These are phyloP conservation scores for Protonibea diacanthus DNA, from an alignment of 2,797 vertebrate genomes.

Conservation along the genomic window DNA sequence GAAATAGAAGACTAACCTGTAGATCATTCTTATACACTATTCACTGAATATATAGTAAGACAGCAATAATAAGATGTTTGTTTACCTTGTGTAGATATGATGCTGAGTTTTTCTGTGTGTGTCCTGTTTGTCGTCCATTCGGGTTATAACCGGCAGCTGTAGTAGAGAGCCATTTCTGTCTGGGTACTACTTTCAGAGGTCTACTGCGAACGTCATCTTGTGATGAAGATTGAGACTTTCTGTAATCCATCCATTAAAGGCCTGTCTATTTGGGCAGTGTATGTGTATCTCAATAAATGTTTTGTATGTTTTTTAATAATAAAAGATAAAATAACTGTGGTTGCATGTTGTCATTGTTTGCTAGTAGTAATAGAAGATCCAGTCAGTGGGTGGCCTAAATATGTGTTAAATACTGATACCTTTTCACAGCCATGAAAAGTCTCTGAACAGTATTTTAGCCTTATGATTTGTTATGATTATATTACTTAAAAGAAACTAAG, in stretches of 20 bases:
- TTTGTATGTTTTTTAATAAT: constrained; percentile 57
- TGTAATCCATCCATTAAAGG: constrained; percentile 24
- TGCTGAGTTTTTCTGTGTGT: constrained; percentile 39
- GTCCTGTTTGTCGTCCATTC: constrained; percentile 34
- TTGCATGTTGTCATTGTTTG: background rate
- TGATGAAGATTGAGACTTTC: constrained; percentile 42
- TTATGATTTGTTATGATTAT: too few species aligned
- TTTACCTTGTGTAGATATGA: constrained; percentile 35
- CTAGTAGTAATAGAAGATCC: background rate
- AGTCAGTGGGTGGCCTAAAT: background rate
- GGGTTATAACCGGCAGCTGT: constrained; percentile 61
- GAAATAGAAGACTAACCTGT: constrained; percentile 13
- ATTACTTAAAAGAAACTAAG: too few species aligned
- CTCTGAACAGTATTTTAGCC: too few species aligned
- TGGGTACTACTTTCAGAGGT: constrained; percentile 29
- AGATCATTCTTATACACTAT: constrained; percentile 22
- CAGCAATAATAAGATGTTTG: constrained; percentile 16
- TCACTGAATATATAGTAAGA: constrained; percentile 38
- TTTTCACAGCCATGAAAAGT: background rate
- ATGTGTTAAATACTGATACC: background rate
- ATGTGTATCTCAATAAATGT: constrained; percentile 38
- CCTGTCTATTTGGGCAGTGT: constrained; percentile 33
- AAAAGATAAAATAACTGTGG: constrained; percentile 53
- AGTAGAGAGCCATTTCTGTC: constrained; percentile 23
- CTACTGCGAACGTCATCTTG: constrained; percentile 1